Evolutionary conservation across 92 coral and sea anemone genomes (phyloP).

Genomic region (Palythoa grandiflora): DNA sequence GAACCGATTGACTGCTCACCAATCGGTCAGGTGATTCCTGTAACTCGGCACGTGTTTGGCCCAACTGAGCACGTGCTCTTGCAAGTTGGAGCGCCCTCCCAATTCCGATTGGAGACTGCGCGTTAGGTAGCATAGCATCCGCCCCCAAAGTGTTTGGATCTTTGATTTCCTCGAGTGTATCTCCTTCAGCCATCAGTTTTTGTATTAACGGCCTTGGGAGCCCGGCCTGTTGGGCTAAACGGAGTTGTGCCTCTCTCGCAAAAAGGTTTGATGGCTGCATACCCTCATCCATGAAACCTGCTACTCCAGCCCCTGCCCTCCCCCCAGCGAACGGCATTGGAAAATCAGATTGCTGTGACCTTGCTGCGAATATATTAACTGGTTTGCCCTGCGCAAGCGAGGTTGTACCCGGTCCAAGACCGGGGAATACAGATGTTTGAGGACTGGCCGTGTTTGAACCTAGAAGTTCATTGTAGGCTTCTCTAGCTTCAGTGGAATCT

Average conservation of each 20-base stretch:
- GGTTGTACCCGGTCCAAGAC: constrained; percentile 29
- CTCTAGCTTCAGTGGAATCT: constrained; percentile 74
- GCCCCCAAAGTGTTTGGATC: neutral
- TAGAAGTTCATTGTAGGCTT: constrained; percentile 71
- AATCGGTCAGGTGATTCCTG: constrained; percentile 19
- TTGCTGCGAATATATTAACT: constrained; percentile 13
- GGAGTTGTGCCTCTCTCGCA: constrained; percentile 7
- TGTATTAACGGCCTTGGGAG: constrained; percentile 33
- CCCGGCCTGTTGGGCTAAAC: constrained; percentile 37
- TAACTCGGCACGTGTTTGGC: constrained; percentile 19
- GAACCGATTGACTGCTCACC: constrained; percentile 1
- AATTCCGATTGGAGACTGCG: constrained; percentile 21
- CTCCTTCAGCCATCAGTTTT: constrained; percentile 47
- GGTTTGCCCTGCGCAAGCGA: constrained; percentile 25
- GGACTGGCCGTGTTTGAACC: constrained; percentile 62
- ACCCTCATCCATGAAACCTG: neutral
- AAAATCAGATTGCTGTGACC: neutral
- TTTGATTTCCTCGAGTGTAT: constrained; percentile 36
- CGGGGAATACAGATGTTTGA: constrained; percentile 24
- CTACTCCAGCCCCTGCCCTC: neutral
- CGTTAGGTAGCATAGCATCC: constrained; percentile 9
- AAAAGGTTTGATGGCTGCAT: constrained; percentile 20
- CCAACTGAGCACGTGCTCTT: constrained; percentile 35
- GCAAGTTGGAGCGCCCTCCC: constrained; percentile 27
- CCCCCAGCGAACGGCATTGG: constrained; percentile 20